Base-by-base conservation (phyloP, 2,888 invertebrate genomes). In the Orchesellides sinensis region DNA sequence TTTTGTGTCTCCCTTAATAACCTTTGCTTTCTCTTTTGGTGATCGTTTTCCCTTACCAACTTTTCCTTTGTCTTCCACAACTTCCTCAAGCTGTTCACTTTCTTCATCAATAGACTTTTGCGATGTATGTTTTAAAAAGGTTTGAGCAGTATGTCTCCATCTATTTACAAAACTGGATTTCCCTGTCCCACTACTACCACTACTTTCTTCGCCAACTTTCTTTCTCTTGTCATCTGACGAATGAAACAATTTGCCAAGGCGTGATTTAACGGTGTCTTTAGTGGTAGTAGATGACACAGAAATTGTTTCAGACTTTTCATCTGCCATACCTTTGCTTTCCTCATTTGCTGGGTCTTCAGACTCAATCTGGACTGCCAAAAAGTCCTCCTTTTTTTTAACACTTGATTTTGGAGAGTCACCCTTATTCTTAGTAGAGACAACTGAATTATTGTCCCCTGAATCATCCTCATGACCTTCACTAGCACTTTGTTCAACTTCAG, bases 121-220 rank as follows among this genome's bases (percentile, higher is more conserved):
- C 0, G 72, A 35, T 8, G 77, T 40, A 8, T 68, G 12, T 40
- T 63, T 79, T n/a, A 79, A 40, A 45, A 79, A 79, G n/a, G 32
- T 52, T 6, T 66, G 66, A 40, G 77, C 66, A n/a, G 83, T 73
- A 27, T 79, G 65, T 27, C 56, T 73, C 83, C 83, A 83, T 10
- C 73, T 66, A 40, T 45, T 73, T 10, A 78, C 73, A 14, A 83
- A 52, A 6, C 35, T 45, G 1, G 29, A 32, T 47, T 68, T 78
- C n/a, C 32, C 59, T n/a, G n/a, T 73, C 83, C 83, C 78, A 10
- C 73, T 66, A 40, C 32, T 73, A 8, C 73, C 73, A 14, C 78
- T 40, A 6, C 35, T 45, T 5, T 21, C 21, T 47, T 68, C 73
- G 10, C 32, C 59, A n/a, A n/a, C 56, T 52, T 49, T 21, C 14